Evolutionary conservation across 2,113 vertebrate species (phyloP), one percentile per base, ranked within the genome.

Genomic region (Cettia cetti): DNA sequence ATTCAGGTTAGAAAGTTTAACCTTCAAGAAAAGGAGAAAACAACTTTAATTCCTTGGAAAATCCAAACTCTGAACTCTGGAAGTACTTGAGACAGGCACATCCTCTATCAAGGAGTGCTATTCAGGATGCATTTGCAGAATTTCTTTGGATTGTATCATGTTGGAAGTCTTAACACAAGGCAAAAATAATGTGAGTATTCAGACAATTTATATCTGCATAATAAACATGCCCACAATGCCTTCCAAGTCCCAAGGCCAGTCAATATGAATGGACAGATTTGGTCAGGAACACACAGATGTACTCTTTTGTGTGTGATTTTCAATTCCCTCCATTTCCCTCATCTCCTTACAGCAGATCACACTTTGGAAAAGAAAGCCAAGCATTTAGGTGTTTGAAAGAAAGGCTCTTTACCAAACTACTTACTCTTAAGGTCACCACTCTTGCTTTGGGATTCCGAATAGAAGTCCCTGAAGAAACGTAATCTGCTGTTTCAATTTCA

Each of bases 1-100:
- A 93, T 99, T 99, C 94, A 99, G 96, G 95, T 94, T 98, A 72
- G 98, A 99, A 92, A 99, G 97, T 95, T 98, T 99, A 45, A 99
- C 97, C 99, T 99, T 94, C 39, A 96, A 93, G 79, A 18, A 92
- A 17, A 94, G 95, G 60, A 92, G 40, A 86, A 85, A 95, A 96
- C 16, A 69, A 15, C 7, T 69, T 94, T 40, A 66, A 53, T 45
- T 89, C 45, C 56, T 64, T 68, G 27, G 15, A 56, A 82, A 74
- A 83, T 22, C 9, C 20, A 42, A 23, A 37, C 31, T 65, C 27
- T 59, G 47, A 57, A 77, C 15, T 15, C 52, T 31, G 26, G 27
- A 89, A 77, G 17, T 35, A 66, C 12, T 47, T 78, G 20, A 88
- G 53, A 50, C 21, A 74, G 42, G 35, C 11, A 52, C 3, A 63